A percentile compares a stretch with the other conserved stretches of the same genome.
phyloP scores from a whole-genome alignment of 2,113 vertebrate genomes.

The Chaetodon auriga region DNA sequence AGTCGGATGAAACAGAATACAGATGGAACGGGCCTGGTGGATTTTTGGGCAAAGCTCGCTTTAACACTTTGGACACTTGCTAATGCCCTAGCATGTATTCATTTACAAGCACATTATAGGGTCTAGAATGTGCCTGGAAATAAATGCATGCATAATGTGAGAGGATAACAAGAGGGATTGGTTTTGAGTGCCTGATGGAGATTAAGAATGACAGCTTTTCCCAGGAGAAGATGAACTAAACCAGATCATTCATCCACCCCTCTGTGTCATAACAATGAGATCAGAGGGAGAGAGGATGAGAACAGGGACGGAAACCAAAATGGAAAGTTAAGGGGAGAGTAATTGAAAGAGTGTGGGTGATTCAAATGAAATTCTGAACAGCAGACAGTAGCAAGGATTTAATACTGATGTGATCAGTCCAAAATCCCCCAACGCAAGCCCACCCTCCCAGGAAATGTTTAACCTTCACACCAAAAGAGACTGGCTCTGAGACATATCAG shows the following conservation, averaged over 20 bases:
- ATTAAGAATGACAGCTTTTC: slow-evolving; percentile 1
- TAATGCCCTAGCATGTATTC: no score
- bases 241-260: not conserved
- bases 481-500: no score
- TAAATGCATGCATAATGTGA: not conserved
- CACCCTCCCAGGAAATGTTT: no score
- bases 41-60: not conserved
- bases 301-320: not conserved
- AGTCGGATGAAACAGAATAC: no score
- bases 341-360: slow-evolving; percentile 1
- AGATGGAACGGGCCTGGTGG: no score
- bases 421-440: no score
- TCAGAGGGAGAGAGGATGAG: slow-evolving; percentile 8
- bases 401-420: no score
- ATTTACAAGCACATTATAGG: no score
- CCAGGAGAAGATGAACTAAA: slow-evolving; percentile 10
- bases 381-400: no score
- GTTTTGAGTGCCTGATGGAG: not conserved
- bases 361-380: no score
- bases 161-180: not conserved
- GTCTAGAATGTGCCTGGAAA: not conserved
- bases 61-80: not conserved
- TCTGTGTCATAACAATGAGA: slow-evolving; percentile 1
- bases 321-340: not conserved
- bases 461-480: no score